Evolutionary conservation across 35 echinoderm and acorn worm genomes (phyloP).

Genomic region (Patiria miniata): DNA sequence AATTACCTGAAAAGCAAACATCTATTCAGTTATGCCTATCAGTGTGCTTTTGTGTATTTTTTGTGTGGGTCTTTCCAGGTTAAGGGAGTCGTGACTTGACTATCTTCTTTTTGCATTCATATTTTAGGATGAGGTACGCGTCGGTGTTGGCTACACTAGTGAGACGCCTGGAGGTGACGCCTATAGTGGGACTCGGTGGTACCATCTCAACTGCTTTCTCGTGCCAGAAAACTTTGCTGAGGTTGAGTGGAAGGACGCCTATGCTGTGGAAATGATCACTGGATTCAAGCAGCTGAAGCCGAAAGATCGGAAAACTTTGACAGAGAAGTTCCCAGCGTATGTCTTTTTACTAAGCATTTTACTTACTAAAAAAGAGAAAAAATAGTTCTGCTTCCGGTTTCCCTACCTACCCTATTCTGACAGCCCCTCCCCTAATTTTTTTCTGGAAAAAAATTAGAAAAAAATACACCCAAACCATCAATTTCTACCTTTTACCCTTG

Average conservation of each 20-base stretch:
- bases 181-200: constrained; percentile 71
- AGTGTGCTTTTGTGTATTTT: too few relatives aligned
- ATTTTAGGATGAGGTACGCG: constrained; percentile 65
- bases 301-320: constrained; percentile 72
- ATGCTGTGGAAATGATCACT: constrained; percentile 42
- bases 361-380: too few relatives aligned
- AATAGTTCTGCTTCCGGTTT: too few relatives aligned
- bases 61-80: too few relatives aligned
- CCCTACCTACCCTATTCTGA: too few relatives aligned
- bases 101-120: neutral
- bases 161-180: constrained; percentile 47
- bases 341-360: neutral
- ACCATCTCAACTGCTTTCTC: constrained; percentile 89
- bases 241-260: constrained; percentile 58
- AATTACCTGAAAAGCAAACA: too few relatives aligned
- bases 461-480: too few relatives aligned
- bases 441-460: too few relatives aligned
- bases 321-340: constrained; percentile 73
- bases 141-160: constrained; percentile 29
- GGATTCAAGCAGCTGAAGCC: constrained; percentile 56
- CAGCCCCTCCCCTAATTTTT: too few relatives aligned
- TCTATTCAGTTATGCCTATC: too few relatives aligned
- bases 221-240: constrained; percentile 53
- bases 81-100: too few relatives aligned
- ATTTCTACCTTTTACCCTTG: too few relatives aligned